Conservation (phyloP, 2,113 vertebrate species). For the Athene cunicularia region DNA sequence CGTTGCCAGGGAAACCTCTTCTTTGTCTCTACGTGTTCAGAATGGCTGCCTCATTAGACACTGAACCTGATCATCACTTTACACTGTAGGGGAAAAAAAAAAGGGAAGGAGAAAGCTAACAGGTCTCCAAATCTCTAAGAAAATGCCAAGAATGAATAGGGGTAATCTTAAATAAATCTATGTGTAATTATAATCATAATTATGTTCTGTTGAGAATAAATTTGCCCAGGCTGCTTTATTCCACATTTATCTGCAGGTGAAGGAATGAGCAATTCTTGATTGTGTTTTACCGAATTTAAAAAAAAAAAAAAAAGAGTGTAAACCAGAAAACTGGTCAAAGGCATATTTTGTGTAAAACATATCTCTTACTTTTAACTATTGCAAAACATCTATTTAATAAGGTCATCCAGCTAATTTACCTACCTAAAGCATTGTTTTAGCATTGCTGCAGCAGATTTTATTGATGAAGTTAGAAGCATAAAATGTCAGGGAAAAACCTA, state of each 20-base stretch:
- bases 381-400: neutral
- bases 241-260: neutral
- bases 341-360: neutral
- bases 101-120: slow-evolving; percentile 41
- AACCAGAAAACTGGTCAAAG: neutral
- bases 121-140: slow-evolving; percentile 64
- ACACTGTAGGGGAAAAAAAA: neutral
- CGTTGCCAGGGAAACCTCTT: slow-evolving; percentile 81
- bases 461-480: slow-evolving; percentile 1
- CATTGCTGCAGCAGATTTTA: slow-evolving; percentile 13
- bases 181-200: neutral
- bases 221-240: slow-evolving; percentile 22
- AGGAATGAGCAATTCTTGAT: slow-evolving; percentile 3
- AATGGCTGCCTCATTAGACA: slow-evolving; percentile 78
- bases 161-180: neutral
- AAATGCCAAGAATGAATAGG: slow-evolving; percentile 7
- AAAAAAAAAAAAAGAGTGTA: no score
- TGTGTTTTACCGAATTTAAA: neutral
- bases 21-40: slow-evolving; percentile 83
- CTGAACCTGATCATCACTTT: slow-evolving; percentile 65
- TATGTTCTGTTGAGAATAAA: neutral
- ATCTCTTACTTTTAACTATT: neutral
- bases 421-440: neutral
- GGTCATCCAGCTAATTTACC: neutral
- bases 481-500: neutral